Percentiles rank a stretch among this genome's conserved stretches.
Conservation (phyloP, 2,888 invertebrate genomes). For the Eupithecia subumbrata region DNA sequence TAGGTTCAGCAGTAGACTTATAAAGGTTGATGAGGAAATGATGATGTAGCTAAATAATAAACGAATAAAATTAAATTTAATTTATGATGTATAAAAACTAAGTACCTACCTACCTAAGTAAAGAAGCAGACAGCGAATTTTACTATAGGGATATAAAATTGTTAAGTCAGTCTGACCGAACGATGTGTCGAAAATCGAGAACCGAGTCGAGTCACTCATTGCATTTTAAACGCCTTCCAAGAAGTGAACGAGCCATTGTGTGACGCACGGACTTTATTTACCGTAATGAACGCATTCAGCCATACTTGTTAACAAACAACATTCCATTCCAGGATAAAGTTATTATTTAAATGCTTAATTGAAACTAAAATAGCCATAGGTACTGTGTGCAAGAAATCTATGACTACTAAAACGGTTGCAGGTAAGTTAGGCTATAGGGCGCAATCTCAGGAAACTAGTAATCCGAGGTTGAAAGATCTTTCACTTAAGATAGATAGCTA, state of each 20-base stretch:
- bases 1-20: no score
- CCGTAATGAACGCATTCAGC: constrained; percentile 41
- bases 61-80: background rate
- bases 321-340: constrained; percentile 16
- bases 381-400: background rate
- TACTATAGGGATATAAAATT: background rate
- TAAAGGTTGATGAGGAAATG: no score
- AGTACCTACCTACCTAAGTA: background rate
- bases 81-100: background rate
- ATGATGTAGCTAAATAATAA: no score
- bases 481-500: background rate
- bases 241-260: constrained; percentile 39
- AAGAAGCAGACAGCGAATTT: background rate
- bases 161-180: background rate
- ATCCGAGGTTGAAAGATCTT: background rate
- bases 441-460: no score
- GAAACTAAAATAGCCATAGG: background rate
- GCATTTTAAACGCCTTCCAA: constrained; percentile 42
- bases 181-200: constrained; percentile 27
- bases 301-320: constrained; percentile 29
- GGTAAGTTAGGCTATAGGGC: background rate
- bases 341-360: background rate
- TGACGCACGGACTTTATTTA: constrained; percentile 43
- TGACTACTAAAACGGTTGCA: background rate
- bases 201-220: constrained; percentile 33